Percentiles rank a stretch among this genome's conserved stretches.
phyloP scores from a whole-genome alignment of 2,797 vertebrate species.

The Pangasius larnaudii region DNA sequence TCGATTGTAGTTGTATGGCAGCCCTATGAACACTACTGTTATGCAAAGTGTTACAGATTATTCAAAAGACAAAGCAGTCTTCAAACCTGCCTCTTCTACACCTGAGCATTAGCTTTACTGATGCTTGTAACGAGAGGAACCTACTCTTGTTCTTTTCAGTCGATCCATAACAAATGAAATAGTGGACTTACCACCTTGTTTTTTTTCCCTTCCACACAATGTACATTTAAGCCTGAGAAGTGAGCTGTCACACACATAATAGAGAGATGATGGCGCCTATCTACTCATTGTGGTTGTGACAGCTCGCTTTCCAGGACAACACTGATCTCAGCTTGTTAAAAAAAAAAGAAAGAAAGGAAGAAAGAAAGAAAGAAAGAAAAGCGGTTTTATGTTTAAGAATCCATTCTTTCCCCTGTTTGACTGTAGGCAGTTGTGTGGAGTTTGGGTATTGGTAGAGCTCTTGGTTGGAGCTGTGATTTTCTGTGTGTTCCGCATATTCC shows the following conservation, averaged over 20 bases:
- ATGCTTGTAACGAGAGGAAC: not conserved
- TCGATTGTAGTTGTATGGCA: not conserved
- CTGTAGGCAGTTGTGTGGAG: not conserved
- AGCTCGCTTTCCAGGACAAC: not conserved
- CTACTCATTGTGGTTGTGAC: not conserved
- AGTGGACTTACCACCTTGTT: not conserved
- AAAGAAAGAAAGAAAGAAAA: not conserved
- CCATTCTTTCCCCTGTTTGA: not conserved
- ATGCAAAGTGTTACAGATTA: not conserved
- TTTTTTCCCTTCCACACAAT: not conserved
- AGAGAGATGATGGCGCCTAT: not conserved
- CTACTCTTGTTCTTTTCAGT: not conserved
- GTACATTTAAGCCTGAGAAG: not conserved
- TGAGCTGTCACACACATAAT: not conserved
- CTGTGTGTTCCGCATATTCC: constrained; percentile 5
- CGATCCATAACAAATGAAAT: not conserved
- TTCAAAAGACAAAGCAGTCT: not conserved
- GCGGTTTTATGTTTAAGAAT: not conserved
- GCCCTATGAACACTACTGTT: not conserved
- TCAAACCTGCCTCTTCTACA: not conserved
- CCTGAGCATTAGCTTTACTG: not conserved
- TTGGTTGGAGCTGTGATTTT: constrained; percentile 41
- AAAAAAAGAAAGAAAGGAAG: not conserved
- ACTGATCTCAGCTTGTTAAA: not conserved
- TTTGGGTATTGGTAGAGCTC: not conserved